These are phyloP conservation scores for Amazona ochrocephala DNA, from an alignment of 2,797 vertebrate genomes.

Conservation along the genomic window DNA sequence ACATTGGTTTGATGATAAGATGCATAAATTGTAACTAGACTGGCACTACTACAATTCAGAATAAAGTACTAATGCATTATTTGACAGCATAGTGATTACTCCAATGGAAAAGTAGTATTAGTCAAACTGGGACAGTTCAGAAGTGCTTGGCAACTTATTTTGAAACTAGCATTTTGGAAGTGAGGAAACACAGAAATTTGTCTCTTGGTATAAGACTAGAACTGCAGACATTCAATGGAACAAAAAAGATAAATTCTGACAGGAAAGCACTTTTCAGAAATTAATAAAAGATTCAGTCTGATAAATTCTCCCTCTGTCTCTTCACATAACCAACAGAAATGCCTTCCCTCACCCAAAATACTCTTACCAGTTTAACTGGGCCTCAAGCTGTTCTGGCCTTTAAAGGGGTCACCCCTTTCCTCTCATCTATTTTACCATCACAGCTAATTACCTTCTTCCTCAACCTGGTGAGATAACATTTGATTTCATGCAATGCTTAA, in stretches of 20 bases:
- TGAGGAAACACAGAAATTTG: background rate
- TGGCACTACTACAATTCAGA: background rate
- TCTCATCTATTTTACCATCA: background rate
- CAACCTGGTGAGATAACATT: background rate
- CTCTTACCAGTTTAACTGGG: background rate
- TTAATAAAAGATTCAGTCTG: background rate
- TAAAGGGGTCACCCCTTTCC: background rate
- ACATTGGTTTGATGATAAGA: background rate
- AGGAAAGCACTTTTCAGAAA: background rate
- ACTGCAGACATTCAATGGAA: background rate
- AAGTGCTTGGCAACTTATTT: background rate
- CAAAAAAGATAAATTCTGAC: background rate
- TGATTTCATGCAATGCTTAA: background rate
- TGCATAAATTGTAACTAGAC: background rate
- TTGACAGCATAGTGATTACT: background rate
- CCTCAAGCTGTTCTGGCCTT: background rate
- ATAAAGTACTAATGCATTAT: background rate
- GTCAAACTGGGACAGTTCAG: background rate
- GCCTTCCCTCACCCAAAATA: background rate
- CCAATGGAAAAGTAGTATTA: background rate
- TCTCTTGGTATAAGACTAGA: background rate
- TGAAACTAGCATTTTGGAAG: background rate
- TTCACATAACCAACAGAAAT: background rate
- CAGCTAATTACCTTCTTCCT: background rate
- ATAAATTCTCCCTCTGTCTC: background rate